These are phyloP conservation scores for Beaufortia kweichowensis DNA, from an alignment of 2,113 vertebrate species.

Conservation along the genomic window DNA sequence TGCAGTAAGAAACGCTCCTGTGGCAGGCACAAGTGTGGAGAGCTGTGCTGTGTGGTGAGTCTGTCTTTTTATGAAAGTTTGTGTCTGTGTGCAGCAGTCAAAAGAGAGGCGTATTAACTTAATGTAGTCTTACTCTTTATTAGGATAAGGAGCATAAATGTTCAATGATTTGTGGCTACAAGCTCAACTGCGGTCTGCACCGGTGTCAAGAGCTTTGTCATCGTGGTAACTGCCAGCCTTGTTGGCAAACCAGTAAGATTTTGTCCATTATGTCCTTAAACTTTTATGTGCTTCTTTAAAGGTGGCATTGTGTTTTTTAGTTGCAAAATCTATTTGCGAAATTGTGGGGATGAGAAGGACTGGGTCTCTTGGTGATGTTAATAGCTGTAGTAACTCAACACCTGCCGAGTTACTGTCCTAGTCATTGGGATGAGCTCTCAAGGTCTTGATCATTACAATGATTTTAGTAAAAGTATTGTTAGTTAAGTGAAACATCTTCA, in stretches of 20 bases:
- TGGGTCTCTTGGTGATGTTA: no score
- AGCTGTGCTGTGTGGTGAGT: constrained; percentile 96
- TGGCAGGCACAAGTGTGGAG: constrained; percentile 93
- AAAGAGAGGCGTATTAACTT: background rate
- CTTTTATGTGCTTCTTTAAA: background rate
- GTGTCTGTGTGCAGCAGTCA: background rate
- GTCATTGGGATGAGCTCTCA: no score
- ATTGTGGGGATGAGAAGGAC: no score
- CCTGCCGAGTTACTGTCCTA: no score
- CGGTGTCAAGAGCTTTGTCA: constrained; percentile 96
- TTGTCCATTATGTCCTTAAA: constrained; percentile 38
- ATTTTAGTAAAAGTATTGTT: no score
- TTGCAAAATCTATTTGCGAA: no score
- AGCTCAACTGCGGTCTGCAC: constrained; percentile 94
- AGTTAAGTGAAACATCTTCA: no score
- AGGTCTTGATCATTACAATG: no score
- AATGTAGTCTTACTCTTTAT: background rate
- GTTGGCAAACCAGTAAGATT: constrained; percentile 96
- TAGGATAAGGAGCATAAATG: constrained; percentile 91
- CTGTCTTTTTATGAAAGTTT: background rate
- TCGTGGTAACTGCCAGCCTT: constrained; percentile 92
- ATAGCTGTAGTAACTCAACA: no score
- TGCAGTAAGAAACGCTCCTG: constrained; percentile 95
- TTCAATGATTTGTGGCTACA: constrained; percentile 90
- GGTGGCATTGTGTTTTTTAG: background rate